These are phyloP conservation scores for Apteryx owenii DNA, from an alignment of 2,113 vertebrate genomes.

Conservation along the genomic window DNA sequence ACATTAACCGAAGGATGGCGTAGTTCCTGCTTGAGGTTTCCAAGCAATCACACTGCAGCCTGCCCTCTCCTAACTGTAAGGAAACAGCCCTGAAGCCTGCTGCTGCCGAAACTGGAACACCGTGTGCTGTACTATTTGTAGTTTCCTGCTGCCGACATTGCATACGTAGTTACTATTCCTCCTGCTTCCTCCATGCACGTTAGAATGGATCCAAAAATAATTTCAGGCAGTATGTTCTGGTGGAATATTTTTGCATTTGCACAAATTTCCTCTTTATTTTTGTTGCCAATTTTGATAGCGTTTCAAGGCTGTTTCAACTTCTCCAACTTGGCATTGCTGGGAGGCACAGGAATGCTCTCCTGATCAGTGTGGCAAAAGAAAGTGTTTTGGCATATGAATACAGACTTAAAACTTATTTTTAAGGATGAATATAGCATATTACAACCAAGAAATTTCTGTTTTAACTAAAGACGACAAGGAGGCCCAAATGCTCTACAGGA, in stretches of 20 bases:
- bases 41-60: neutral
- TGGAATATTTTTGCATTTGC: slow-evolving; percentile 56
- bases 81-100: slow-evolving; percentile 42
- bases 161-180: slow-evolving; percentile 65
- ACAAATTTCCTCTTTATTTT: slow-evolving; percentile 57
- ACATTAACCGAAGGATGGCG: neutral
- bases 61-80: neutral
- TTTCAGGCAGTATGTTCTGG: slow-evolving; percentile 65
- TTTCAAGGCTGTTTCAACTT: neutral
- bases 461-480: neutral
- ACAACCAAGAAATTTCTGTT: neutral
- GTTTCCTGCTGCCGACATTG: slow-evolving; percentile 64
- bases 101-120: slow-evolving; percentile 56
- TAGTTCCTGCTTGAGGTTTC: slow-evolving; percentile 47
- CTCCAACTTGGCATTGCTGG: neutral
- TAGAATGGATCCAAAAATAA: slow-evolving; percentile 77
- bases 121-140: slow-evolving; percentile 71
- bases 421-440: neutral
- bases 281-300: slow-evolving; percentile 40
- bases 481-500: neutral
- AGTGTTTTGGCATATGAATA: neutral
- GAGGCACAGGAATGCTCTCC: neutral
- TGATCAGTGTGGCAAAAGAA: slow-evolving; percentile 4
- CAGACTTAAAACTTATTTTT: neutral
- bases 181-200: slow-evolving; percentile 67